phyloP scores from a whole-genome alignment of 2,113 vertebrate genomes.

The Rhabdomys dilectus region DNA sequence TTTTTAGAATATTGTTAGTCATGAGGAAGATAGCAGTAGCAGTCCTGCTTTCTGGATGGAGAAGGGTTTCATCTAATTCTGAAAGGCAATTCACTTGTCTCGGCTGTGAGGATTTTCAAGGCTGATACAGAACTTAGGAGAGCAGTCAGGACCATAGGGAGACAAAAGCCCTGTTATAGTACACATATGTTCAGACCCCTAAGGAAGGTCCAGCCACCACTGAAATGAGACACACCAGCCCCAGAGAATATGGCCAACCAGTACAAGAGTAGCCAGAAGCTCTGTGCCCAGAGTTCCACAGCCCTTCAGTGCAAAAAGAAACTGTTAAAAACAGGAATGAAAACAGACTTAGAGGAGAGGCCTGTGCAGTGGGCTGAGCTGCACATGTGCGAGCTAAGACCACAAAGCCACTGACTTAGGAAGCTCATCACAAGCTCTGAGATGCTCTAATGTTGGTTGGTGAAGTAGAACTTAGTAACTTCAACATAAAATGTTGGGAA shows the following conservation, averaged over 20 bases:
- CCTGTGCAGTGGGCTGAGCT: neutral
- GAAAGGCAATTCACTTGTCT: neutral
- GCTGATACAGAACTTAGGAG: neutral
- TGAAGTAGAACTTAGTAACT: neutral
- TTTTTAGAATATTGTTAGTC: neutral
- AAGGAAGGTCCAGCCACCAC: too few species aligned
- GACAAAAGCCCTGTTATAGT: fast-evolving
- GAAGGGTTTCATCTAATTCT: neutral
- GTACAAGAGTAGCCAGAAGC: neutral
- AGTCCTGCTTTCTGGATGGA: neutral
- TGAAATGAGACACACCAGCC: neutral
- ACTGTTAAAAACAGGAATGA: neutral
- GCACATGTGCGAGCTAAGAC: neutral
- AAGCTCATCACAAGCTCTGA: neutral
- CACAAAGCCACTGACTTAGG: neutral
- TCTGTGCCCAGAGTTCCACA: too few species aligned
- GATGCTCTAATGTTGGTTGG: fast-evolving
- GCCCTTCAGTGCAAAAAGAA: neutral
- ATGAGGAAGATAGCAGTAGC: neutral
- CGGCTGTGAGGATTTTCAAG: neutral
- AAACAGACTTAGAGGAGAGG: neutral
- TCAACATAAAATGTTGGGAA: neutral
- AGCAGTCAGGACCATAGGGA: neutral
- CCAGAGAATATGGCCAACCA: neutral
- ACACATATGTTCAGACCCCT: too few species aligned